Conservation (phyloP, 1,140 invertebrate genomes). For the Periplaneta americana region DNA sequence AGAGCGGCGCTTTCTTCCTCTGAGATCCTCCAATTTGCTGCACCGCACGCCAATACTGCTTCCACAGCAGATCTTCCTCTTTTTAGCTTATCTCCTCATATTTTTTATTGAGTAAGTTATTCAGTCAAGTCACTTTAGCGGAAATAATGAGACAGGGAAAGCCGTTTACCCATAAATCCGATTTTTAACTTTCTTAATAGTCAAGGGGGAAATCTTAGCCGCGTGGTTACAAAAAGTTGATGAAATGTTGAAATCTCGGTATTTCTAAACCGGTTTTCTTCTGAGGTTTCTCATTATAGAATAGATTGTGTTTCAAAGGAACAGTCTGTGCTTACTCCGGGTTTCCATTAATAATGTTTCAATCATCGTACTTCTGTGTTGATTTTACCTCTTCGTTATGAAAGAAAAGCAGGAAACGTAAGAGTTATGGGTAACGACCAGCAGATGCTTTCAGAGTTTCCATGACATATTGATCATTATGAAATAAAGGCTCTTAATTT, state of each 20-base stretch:
- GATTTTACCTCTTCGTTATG: too few relatives aligned
- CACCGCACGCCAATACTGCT: background rate
- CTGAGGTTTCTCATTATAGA: background rate
- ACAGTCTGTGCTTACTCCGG: too few relatives aligned
- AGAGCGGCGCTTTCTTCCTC: background rate
- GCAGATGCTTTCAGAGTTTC: too few relatives aligned
- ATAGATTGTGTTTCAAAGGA: background rate
- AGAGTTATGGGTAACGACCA: too few relatives aligned
- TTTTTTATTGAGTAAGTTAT: background rate
- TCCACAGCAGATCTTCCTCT: background rate
- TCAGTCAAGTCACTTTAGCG: background rate
- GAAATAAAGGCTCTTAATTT: too few relatives aligned
- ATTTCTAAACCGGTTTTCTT: background rate
- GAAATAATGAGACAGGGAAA: background rate
- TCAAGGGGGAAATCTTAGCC: background rate
- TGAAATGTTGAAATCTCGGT: background rate
- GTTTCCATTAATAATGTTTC: too few relatives aligned
- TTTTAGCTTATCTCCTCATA: background rate
- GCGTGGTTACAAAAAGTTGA: background rate
- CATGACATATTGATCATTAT: too few relatives aligned
- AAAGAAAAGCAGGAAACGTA: too few relatives aligned
- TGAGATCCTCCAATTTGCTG: background rate
- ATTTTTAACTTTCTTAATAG: background rate
- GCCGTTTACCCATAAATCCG: background rate
- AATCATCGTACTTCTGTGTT: too few relatives aligned